Evolutionary conservation across 2,888 invertebrate genomes (phyloP), one percentile per base, ranked within the genome.

Genomic region (Dusona sp.): DNA sequence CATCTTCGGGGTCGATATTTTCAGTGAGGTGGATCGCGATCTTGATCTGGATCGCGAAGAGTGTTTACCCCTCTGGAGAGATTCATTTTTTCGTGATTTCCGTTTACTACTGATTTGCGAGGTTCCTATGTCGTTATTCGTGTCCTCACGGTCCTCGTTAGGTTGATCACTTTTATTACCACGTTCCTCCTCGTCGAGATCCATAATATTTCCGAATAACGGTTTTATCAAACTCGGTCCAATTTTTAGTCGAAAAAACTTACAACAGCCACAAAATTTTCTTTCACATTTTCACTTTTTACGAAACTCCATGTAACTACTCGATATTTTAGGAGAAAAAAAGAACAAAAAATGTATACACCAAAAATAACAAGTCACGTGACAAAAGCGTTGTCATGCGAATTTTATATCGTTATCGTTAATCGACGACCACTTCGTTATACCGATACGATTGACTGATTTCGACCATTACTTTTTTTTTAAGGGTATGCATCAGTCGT

Each of bases 1-100:
- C 0, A 81, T 36, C 33, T 48, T 78, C 19, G 64, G 13, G n/a
- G 3, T 78, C 4, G 61, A 22, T 2, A 54, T 42, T 54, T 70
- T 88, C 51, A 80, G 74, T n/a, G 83, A 75, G 25, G 33, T 73
- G n/a, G 61, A 86, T 70, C 86, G 86, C 51, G 88, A 88, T 36
- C 79, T 89, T 33, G 91, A 90, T 13, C 90, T 88, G 29, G 89
- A 64, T 65, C 75, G 65, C 22, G 64, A 77, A 61, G 74, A 70
- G 72, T 81, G 81, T 70, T 81, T 82, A 22, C 57, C 45, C 61
- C 54, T 78, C 16, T 51, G 68, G 29, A 73, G 72, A 9, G 75
- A n/a, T 1, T 74, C 61, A 19, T 19, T 64, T 80, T 83, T 84
- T 8, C 73, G 68, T n/a, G 54, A 45, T 65, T 36, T 67, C 19